Evolutionary conservation across 2,797 vertebrate species (phyloP).

Genomic region (Lophius americanus): DNA sequence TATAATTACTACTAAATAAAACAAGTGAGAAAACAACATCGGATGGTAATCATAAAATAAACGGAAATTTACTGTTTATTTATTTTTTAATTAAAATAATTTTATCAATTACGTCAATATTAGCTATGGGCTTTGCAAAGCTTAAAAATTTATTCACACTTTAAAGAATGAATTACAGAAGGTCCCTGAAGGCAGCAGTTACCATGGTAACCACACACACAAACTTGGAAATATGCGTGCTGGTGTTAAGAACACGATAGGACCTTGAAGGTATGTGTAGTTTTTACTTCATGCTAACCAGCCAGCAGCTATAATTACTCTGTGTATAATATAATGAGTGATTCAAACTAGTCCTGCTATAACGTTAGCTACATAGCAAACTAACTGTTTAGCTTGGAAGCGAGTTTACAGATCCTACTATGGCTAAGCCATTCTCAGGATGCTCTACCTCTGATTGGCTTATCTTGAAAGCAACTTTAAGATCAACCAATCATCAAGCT

Average conservation of each 20-base stretch:
- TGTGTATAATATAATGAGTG: background rate
- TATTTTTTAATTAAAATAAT: too few species aligned
- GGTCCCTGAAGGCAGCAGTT: constrained; percentile 48
- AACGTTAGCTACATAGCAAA: background rate
- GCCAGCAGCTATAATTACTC: background rate
- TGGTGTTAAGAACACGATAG: too few species aligned
- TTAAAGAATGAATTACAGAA: background rate
- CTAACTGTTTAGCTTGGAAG: background rate
- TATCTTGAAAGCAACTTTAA: too few species aligned
- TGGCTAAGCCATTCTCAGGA: too few species aligned
- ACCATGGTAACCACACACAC: constrained; percentile 62
- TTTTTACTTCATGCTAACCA: background rate
- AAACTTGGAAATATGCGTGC: background rate
- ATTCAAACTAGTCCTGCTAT: background rate
- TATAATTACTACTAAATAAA: background rate
- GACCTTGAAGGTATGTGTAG: background rate
- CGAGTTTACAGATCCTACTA: too few species aligned
- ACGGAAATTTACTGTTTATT: too few species aligned
- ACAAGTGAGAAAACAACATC: background rate
- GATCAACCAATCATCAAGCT: too few species aligned
- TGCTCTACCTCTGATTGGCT: too few species aligned
- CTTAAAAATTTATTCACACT: too few species aligned
- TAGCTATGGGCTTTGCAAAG: background rate
- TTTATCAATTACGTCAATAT: background rate
- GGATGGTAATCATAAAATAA: background rate